phyloP scores from a whole-genome alignment of 2,888 invertebrate genomes.

The Lypha dubia region DNA sequence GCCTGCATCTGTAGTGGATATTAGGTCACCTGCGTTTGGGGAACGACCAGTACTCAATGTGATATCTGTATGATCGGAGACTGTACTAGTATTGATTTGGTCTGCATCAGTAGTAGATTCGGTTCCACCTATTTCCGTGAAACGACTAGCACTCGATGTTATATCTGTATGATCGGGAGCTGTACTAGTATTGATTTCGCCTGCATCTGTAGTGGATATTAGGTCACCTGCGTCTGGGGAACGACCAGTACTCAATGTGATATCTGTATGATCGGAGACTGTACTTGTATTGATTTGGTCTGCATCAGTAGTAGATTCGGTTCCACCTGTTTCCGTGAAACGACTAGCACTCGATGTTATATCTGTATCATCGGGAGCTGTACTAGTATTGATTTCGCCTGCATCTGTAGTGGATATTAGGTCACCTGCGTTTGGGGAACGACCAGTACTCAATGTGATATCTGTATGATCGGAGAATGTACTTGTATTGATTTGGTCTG shows the following conservation, averaged over 20 bases:
- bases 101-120: background rate
- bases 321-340: background rate
- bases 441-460: background rate
- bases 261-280: no score
- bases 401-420: background rate
- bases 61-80: background rate
- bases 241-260: background rate
- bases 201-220: background rate
- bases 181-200: no score
- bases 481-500: background rate
- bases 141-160: background rate
- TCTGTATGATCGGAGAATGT: background rate
- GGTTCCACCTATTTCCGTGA: background rate
- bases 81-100: no score
- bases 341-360: background rate
- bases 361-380: background rate
- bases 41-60: background rate
- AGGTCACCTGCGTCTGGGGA: background rate
- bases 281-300: background rate
- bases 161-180: no score
- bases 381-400: background rate
- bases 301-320: background rate
- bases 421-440: background rate
- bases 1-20: background rate
- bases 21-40: background rate